Evolutionary conservation across 2,113 vertebrate genomes (phyloP).

Genomic region (Pogona vitticeps): DNA sequence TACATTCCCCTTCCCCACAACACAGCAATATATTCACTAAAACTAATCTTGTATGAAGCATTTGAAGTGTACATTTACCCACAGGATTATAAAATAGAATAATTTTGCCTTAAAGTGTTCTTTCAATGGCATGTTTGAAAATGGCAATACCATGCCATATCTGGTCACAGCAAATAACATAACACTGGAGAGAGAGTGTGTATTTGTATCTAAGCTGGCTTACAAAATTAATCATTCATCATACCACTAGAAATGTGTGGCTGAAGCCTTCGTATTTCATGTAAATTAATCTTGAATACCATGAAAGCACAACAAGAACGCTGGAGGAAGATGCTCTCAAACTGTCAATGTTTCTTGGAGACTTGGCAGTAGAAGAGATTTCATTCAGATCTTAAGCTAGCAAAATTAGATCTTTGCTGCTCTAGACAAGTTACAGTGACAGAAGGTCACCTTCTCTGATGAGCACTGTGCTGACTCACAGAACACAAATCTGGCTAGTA

Average conservation of each 20-base stretch:
- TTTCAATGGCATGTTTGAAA: conserved; percentile 19
- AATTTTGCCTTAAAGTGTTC: conserved; percentile 8
- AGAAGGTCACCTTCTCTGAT: conserved; percentile 22
- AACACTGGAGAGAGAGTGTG: background rate
- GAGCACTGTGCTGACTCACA: background rate
- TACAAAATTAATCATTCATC: conserved; percentile 23
- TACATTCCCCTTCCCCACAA: background rate
- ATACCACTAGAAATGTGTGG: background rate
- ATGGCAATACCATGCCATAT: background rate
- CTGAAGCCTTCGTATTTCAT: background rate
- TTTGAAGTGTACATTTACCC: background rate
- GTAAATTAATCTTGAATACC: background rate
- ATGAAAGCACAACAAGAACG: background rate
- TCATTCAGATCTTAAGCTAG: background rate
- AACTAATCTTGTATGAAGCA: background rate
- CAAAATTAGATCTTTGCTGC: conserved; percentile 23
- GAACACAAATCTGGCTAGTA: background rate
- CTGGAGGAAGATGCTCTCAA: background rate
- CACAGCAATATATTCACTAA: background rate
- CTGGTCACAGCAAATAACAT: conserved; percentile 8
- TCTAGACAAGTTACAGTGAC: background rate
- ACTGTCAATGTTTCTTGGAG: background rate
- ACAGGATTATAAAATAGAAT: background rate
- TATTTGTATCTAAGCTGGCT: background rate
- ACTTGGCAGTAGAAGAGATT: background rate